Evolutionary conservation across 2,113 vertebrate genomes (phyloP).

Genomic region (Mixornis gularis): DNA sequence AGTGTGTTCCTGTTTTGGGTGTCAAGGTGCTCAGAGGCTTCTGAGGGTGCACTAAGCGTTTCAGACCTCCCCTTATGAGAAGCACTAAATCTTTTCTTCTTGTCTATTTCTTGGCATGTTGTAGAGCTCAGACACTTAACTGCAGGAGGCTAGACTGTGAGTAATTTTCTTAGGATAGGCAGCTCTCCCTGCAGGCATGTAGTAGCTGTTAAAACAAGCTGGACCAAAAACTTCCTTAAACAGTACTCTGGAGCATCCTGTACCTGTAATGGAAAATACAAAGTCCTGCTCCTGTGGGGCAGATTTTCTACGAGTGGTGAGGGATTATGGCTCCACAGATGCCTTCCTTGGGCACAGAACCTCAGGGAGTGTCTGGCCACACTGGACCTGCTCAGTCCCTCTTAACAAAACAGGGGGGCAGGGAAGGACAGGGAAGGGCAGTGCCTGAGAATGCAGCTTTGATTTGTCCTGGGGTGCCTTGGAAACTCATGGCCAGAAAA

Average conservation of each 20-base stretch:
- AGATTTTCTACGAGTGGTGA: neutral
- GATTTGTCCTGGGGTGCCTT: neutral
- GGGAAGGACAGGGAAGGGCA: neutral
- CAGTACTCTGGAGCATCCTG: neutral
- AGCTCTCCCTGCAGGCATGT: neutral
- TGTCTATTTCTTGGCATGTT: neutral
- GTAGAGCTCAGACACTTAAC: neutral
- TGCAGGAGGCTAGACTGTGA: neutral
- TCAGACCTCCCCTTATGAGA: neutral
- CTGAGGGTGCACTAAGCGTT: neutral
- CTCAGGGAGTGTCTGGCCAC: neutral
- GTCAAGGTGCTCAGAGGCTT: neutral
- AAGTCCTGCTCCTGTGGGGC: neutral
- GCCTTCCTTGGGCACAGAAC: neutral
- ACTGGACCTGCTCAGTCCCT: neutral
- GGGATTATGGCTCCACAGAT: neutral
- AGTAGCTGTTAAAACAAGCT: neutral
- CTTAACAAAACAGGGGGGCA: neutral
- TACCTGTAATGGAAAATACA: neutral
- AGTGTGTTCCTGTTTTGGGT: neutral
- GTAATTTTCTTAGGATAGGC: neutral
- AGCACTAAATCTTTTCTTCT: neutral
- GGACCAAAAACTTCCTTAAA: neutral
- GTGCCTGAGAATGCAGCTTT: neutral
- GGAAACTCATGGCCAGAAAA: neutral